Evolutionary conservation across 2,113 vertebrate genomes (phyloP).

Genomic region (Oncorhynchus keta): DNA sequence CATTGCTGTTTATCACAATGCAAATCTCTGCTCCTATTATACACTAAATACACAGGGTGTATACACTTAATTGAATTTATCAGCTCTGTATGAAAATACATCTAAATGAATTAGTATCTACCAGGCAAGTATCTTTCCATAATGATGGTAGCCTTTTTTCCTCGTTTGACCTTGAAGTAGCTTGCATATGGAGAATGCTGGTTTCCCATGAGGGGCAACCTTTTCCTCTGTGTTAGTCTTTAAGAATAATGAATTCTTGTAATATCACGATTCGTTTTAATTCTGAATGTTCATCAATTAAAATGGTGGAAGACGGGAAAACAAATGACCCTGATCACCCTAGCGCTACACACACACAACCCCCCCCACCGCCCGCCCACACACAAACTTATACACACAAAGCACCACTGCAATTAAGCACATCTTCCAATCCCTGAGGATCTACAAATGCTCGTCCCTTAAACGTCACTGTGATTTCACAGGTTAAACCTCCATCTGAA

Average conservation of each 20-base stretch:
- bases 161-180: conserved; percentile 57
- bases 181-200: conserved; percentile 39
- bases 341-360: not conserved
- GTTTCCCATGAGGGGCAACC: conserved; percentile 48
- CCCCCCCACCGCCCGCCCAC: not conserved
- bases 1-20: too few species aligned
- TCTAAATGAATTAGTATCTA: not conserved
- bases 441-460: conserved; percentile 43
- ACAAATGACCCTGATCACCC: conserved; percentile 49
- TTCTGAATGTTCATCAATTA: conserved; percentile 66
- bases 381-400: not conserved
- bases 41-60: too few species aligned
- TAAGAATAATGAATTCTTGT: conserved; percentile 62
- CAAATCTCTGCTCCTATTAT: too few species aligned
- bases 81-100: too few species aligned
- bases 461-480: conserved; percentile 46
- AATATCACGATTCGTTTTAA: conserved; percentile 47
- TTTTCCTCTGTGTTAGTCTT: conserved; percentile 47
- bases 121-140: conserved; percentile 31
- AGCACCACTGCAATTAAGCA: conserved; percentile 49
- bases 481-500: conserved; percentile 35
- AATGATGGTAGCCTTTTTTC: conserved; percentile 32
- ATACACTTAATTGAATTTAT: too few species aligned
- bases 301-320: conserved; percentile 37
- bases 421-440: conserved; percentile 36